phyloP scores from a whole-genome alignment of 2,797 vertebrate genomes.

The Furcifer pardalis region DNA sequence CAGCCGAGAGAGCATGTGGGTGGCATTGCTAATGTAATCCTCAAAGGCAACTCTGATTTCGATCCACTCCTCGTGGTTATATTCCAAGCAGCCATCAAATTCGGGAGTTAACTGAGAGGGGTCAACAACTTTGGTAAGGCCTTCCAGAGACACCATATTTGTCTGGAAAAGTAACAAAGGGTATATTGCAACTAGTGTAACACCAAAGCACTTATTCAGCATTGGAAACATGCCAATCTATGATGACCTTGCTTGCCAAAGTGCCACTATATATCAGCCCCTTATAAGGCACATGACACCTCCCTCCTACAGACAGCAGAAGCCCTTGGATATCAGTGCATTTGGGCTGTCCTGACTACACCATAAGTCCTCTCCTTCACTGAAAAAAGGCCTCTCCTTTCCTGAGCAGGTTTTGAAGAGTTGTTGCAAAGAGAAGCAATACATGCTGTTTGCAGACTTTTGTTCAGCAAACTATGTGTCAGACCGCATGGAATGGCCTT shows the following conservation, averaged over 20 bases:
- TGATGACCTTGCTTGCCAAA: background rate
- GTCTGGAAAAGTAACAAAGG: conserved; percentile 80
- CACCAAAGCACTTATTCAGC: background rate
- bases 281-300: background rate
- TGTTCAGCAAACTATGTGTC: background rate
- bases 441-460: background rate
- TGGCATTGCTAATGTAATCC: conserved; percentile 94
- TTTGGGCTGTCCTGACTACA: background rate
- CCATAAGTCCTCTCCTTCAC: background rate
- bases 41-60: conserved; percentile 97
- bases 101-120: conserved; percentile 96
- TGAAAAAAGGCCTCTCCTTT: background rate
- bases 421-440: background rate
- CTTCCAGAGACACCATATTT: conserved; percentile 98
- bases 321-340: no score
- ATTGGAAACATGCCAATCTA: no score
- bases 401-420: background rate
- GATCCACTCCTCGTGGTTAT: conserved; percentile 99
- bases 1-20: conserved; percentile 92
- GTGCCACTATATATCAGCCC: background rate
- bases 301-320: background rate
- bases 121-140: conserved; percentile 98
- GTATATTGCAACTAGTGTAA: background rate
- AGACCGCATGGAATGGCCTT: background rate
- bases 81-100: conserved; percentile 97